Base-by-base conservation (phyloP, 2,797 vertebrate genomes). In the Anisognathus igniventris region DNA sequence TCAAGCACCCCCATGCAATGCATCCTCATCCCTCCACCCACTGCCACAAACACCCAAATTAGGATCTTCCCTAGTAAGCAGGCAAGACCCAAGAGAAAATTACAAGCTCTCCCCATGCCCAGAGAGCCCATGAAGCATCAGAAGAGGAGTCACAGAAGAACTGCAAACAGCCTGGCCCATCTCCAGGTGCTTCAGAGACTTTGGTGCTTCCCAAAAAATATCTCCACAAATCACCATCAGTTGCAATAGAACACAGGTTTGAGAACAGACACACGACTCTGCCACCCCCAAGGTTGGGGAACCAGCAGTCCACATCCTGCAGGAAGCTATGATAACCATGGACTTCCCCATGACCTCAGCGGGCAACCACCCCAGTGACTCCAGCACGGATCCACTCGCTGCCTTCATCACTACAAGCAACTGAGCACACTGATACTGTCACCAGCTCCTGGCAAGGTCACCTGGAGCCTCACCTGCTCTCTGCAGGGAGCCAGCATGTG, bases 351-450 rank as follows among this genome's bases (percentile, higher is more conserved):
- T 12, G 23, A 83, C 12, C 50, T 45, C 3, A 1, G 24, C 7
- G 35, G 39, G 58, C 16, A 24, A 33, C 12, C 39, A 53, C 25
- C 19, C 53, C 4, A 33, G 2, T 0, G 56, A 35, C 70, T 56
- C 39, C 45, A 58, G 77, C 35, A 31, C 30, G 0, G 0, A 83
- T 18, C 31, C 2, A 2, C 50, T 74, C 2, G 0, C 57, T 21
- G 35, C 11, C 5, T 39, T 79, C 50, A 44, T 31, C 5, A 7
- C 1, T 24, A 50, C 27, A 27, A 75, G 68, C 21, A 47, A 75
- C 14, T 4, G 1, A 60, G 73, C 53, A 24, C 0, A 0, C 77
- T 57, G 50, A 80, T 87, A 87, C 27, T 50, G 45, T 56, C 85
- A 76, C 88, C 83, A 80, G 72, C 48, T 33, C 67, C 48, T 12